These are phyloP conservation scores for Drosophila gaucha DNA, from an alignment of 2,888 invertebrate genomes.

Conservation along the genomic window DNA sequence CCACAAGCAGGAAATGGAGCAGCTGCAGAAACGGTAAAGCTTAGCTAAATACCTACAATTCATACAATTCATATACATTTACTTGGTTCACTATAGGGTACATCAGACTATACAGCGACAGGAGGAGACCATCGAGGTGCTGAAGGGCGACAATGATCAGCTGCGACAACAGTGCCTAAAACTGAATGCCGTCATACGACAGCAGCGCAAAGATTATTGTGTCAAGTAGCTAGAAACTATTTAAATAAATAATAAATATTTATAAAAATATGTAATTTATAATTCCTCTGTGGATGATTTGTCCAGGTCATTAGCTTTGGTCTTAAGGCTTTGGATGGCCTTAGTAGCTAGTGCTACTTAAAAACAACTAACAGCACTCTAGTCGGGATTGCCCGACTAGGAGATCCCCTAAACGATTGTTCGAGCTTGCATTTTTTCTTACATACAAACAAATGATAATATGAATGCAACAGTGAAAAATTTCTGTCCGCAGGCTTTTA, in stretches of 20 bases:
- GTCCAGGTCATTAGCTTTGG: too few species aligned
- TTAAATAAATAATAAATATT: conserved; percentile 3
- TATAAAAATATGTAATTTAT: neutral
- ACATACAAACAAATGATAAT: too few species aligned
- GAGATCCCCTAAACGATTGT: too few species aligned
- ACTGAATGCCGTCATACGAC: conserved; percentile 90
- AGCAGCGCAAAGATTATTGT: conserved; percentile 90
- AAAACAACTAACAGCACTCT: too few species aligned
- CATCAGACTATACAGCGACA: conserved; percentile 92
- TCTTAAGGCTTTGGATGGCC: too few species aligned
- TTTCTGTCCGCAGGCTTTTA: too few species aligned
- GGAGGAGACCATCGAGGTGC: conserved; percentile 90
- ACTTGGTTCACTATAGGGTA: conserved; percentile 86
- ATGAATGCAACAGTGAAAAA: too few species aligned
- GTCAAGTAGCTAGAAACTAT: conserved; percentile 73
- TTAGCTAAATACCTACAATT: neutral
- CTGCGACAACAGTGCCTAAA: conserved; percentile 90
- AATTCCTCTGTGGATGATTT: too few species aligned
- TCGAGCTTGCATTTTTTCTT: too few species aligned
- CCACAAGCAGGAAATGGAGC: conserved; percentile 91
- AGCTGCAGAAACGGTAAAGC: conserved; percentile 90
- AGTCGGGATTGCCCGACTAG: too few species aligned
- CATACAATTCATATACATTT: neutral
- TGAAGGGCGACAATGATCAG: conserved; percentile 89
- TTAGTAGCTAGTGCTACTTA: too few species aligned